Base-by-base conservation (phyloP, 2,797 vertebrate species). In the Intellagama lesueurii region DNA sequence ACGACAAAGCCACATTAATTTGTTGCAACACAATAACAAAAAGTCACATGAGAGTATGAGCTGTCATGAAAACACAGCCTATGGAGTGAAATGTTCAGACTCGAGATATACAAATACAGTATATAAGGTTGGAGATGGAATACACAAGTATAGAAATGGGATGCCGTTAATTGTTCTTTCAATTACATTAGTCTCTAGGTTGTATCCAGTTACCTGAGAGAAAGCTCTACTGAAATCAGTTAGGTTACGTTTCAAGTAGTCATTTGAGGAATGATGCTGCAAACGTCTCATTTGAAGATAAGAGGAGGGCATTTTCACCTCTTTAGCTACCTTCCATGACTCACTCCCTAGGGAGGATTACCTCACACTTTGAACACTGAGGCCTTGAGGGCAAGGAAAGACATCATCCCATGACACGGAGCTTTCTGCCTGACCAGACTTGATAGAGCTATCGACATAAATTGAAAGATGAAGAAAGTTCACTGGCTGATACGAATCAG, bases 401-500 rank as follows among this genome's bases (percentile, higher is more conserved):
- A 81, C 86, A 81, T 87, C 69, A 77, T 77, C 87, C 80, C 56
- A 49, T 77, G 72, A 88, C 87, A 88, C 26, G 9, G 47, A 77
- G 85, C 19, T 83, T 77, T 78, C 73, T 60, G 79, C 78, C 85
- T 92, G 91, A 17, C 84, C 49, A 69, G n/a, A 83, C 87, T 87
- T 92, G 66, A 90, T 87, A 85, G 73, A 94, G 87, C 73, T 0
- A 0, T 0, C 44, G 84, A 69, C 0, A 1, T 83, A 80, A 89
- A 82, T 89, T 94, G 89, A 94, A 90, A 82, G 86, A 91, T 95
- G 89, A 3, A 28, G n/a, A 92, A 91, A 83, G 78, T 72, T 95
- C 83, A 77, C 86, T 68, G 69, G 70, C 0, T 91, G 68, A 66
- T 87, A 81, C 83, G 88, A 91, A 17, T 0, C 85, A 52, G 83